phyloP scores from a whole-genome alignment of 2,113 vertebrate species.

The Pseudonaja textilis region DNA sequence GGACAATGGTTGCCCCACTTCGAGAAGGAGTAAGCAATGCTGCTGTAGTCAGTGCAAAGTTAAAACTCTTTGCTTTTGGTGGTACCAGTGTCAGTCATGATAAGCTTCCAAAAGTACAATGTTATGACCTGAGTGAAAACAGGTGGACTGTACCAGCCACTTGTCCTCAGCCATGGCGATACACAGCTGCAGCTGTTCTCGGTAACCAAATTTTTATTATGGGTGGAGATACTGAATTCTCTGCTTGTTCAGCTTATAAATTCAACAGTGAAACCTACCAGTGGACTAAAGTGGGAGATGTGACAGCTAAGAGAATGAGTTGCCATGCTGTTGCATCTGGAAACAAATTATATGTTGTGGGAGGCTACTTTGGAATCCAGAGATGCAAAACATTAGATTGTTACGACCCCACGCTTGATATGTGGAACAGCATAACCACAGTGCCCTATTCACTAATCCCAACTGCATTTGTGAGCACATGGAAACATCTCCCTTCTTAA shows the following conservation, averaged over 20 bases:
- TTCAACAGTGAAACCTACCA: constrained; percentile 84
- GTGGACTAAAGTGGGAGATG: constrained; percentile 84
- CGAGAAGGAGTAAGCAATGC: constrained; percentile 82
- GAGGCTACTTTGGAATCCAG: constrained; percentile 82
- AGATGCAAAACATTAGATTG: constrained; percentile 82
- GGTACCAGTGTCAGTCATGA: constrained; percentile 81
- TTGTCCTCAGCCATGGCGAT: constrained; percentile 84
- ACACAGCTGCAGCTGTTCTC: constrained; percentile 80
- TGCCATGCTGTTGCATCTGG: constrained; percentile 82
- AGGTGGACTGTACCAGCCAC: constrained; percentile 81
- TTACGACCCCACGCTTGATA: constrained; percentile 77
- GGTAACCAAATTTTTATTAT: constrained; percentile 85
- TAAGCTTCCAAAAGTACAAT: constrained; percentile 83
- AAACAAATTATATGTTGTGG: constrained; percentile 81
- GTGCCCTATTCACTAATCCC: constrained; percentile 81
- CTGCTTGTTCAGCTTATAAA: constrained; percentile 79
- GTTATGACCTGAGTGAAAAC: constrained; percentile 81
- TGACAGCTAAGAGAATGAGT: constrained; percentile 82
- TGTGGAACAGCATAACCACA: constrained; percentile 82
- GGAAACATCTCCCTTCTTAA: constrained; percentile 83
- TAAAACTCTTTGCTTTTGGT: constrained; percentile 82
- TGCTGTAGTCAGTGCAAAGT: constrained; percentile 80
- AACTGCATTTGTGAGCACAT: constrained; percentile 81
- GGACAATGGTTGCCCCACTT: constrained; percentile 82
- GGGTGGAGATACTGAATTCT: constrained; percentile 82